Percentiles rank a stretch among this genome's conserved stretches.
Conservation (phyloP, 2,888 invertebrate genomes). For the Morpho deidamia region DNA sequence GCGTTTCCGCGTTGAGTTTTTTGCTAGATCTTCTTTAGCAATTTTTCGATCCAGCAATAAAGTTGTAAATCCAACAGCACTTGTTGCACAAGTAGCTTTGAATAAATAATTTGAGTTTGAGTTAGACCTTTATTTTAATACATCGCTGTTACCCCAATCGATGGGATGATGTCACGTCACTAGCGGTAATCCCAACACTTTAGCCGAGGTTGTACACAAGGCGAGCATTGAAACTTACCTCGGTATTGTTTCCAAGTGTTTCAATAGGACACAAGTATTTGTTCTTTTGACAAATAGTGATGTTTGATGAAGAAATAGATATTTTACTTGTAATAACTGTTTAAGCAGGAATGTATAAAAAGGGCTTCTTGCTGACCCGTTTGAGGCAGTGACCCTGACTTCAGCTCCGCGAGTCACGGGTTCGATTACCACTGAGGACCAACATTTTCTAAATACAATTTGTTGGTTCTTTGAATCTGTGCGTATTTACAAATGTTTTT, state of each 20-base stretch:
- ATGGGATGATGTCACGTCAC: slow-evolving; percentile 1
- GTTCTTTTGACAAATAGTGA: not conserved
- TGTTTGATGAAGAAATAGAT: not conserved
- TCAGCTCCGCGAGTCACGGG: too few relatives aligned
- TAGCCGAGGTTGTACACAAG: slow-evolving; percentile 35
- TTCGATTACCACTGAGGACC: too few relatives aligned
- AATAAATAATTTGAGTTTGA: not conserved
- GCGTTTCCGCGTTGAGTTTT: too few relatives aligned
- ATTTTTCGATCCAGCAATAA: too few relatives aligned
- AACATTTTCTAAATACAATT: too few relatives aligned
- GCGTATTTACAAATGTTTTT: too few relatives aligned
- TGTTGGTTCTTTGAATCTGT: too few relatives aligned
- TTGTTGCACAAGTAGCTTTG: not conserved
- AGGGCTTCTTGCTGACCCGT: too few relatives aligned
- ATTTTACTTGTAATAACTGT: not conserved
- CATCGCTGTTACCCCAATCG: not conserved
- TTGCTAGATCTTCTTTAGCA: too few relatives aligned
- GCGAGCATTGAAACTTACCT: slow-evolving; percentile 10
- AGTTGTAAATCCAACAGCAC: too few relatives aligned
- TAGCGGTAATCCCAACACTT: slow-evolving; percentile 30
- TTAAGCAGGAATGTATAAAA: too few relatives aligned
- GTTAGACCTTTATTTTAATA: not conserved
- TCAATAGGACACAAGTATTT: slow-evolving; percentile 3
- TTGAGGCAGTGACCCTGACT: too few relatives aligned
- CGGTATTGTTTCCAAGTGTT: slow-evolving; percentile 14